Base-by-base conservation (phyloP, 1,140 invertebrate species). In the Oncopodura yosiiana region DNA sequence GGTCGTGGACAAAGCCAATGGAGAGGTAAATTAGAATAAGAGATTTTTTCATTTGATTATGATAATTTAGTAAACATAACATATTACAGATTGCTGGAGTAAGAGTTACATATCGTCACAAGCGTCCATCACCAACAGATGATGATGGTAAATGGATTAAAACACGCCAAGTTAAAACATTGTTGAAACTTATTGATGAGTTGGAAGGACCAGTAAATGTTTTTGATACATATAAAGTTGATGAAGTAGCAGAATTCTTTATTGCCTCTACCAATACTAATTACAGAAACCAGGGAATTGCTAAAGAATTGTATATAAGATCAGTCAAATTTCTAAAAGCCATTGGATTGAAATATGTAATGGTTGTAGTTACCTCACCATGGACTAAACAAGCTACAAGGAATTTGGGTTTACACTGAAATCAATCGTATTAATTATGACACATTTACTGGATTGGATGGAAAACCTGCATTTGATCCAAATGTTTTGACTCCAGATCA, bases 11-110 rank as follows among this genome's bases (percentile, higher is more conserved):
- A 50, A 23, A 24, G 30, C 32, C 27, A 50, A 46, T 37, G 34
- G 34, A 50, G 49, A 56, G 23, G 54, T 56, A 44, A 37, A 16
- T 27, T 4, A 4, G 43, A 24, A 24, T 18, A 8, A 9, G 11
- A 24, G 5, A 26, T 45, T 8, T 24, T 6, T 5, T 21, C 12
- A 45, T 29, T 23, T 14, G 11, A 6, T 11, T 11, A 29, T 5
- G 14, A 9, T 45, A 8, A 26, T 45, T 19, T 37, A 12, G 21
- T 29, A 4, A 14, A 16, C 1, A 49, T 39, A 9, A 18, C n/a
- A n/a, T 16, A 3, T 42, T 36, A 5, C 19, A 56, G 54, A 29
- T 56, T 56, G 54, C 54, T n/a, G 54, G 11, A 14, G 39, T 45
- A 2, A 18, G 54, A 21, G 29, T 56, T 24, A 56, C 39, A 6